These are phyloP conservation scores for Scolopax rusticola DNA, from an alignment of 2,797 vertebrate genomes.

Conservation along the genomic window DNA sequence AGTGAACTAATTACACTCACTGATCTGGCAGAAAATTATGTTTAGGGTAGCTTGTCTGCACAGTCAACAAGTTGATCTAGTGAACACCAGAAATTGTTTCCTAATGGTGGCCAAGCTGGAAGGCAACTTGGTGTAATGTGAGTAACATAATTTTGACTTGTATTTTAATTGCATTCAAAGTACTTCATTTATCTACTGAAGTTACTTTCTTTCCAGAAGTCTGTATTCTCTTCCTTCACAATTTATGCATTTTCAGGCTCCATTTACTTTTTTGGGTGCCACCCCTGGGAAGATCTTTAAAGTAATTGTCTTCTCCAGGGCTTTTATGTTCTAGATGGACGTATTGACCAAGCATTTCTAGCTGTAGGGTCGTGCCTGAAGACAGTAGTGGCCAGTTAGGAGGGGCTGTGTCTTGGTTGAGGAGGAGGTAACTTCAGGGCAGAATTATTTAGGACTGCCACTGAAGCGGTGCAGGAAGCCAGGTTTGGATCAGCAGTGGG, in stretches of 20 bases:
- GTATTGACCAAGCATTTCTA: not conserved
- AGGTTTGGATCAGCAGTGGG: not conserved
- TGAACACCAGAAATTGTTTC: not conserved
- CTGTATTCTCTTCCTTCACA: not conserved
- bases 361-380: not conserved
- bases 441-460: not conserved
- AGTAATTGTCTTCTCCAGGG: not conserved
- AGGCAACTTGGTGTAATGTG: not conserved
- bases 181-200: not conserved
- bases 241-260: not conserved
- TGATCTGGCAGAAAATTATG: not conserved
- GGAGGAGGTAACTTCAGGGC: not conserved
- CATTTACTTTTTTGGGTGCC: not conserved
- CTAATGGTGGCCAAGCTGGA: not conserved
- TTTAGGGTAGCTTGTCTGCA: not conserved
- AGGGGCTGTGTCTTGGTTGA: not conserved
- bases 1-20: not conserved
- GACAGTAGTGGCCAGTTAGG: not conserved
- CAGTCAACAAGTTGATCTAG: not conserved
- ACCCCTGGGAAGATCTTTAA: not conserved
- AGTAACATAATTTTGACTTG: not conserved
- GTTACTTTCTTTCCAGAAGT: not conserved
- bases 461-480: not conserved
- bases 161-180: not conserved
- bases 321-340: not conserved